Evolutionary conservation across 1,140 invertebrate species (phyloP), one percentile per base, ranked within the genome.

Genomic region (Orius laevigatus): DNA sequence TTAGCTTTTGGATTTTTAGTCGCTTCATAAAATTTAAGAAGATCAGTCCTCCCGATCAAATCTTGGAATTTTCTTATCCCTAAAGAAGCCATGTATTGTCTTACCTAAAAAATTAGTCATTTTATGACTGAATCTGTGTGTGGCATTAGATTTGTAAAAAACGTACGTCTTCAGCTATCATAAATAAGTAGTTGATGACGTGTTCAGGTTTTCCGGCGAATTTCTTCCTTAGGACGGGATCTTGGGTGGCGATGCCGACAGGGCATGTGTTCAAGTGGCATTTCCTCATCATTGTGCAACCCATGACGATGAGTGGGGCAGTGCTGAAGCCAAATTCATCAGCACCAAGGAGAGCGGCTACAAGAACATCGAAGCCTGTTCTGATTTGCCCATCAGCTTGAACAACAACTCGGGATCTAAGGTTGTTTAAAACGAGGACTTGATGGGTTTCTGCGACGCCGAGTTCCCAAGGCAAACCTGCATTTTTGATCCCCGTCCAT

Each of bases 241-340:
- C 95, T 69, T 94, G 91, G 1, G 95, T 99, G 2, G 94, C 94
- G 59, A 98, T 88, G 52, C 95, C 95, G 46, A 98, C 95, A 0
- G 95, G 95, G 60, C 95, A 99, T 18, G 95, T 98, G 66, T 99
- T 99, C 49, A 99, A 70, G 66, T 99, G 95, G 63, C 95, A 99
- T 65, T 98, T 99, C 45, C 95, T 72, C 95, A 98, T 98, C 95
- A 98, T 98, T 5, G 93, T 99, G 62, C 95, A 99, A 8, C 95
- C 83, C 65, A 98, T 78, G 0, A 86, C 90, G 63, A 99, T 98
- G 35, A 99, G 68, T 0, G 95, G 94, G 4, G 94, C 94, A 10
- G 95, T 98, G 61, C 90, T 94, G 62, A 97, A 91, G n/a, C 94
- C 95, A 68, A 97, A 93, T 68, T 98, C 94, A 68, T 98, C 95